Base-by-base conservation (phyloP, 2,797 vertebrate species). In the Meda fulgida region DNA sequence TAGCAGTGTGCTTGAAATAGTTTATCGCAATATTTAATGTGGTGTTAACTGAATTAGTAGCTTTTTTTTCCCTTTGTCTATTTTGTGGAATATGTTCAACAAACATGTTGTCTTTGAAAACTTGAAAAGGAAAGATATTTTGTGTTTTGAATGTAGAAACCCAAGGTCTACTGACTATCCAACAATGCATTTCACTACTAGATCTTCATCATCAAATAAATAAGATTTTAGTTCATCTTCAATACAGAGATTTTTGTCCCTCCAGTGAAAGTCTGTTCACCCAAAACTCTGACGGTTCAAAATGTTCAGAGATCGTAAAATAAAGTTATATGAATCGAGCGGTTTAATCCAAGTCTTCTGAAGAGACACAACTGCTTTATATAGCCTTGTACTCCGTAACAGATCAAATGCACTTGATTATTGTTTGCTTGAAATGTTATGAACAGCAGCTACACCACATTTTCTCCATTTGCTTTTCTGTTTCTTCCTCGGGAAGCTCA, bases 1-100 rank as follows among this genome's bases (percentile, higher is more conserved):
- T 55, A 77, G 10, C 26, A 16, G 23, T 29, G 23, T 6, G 36
- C 48, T n/a, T 31, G 11, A 77, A 69, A 55, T 77, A 66, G 29
- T 83, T 83, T 67, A 63, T 46, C 3, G 58, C 19, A 4, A 48
- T 14, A 73, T 73, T 29, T 36, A 80, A 78, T 60, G 13, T 19
- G 23, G 7, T 19, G 26, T 66, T 23, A 79, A 65, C 3, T 21
- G 2, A 66, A 66, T 13, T 66, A 31, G 19, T 8, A 9, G 21
- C 7, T 18, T 31, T 75, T 21, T 36, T 11, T n/a, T n/a, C n/a
- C 1, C 9, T 53, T 19, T 3, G 21, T 48, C 40, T 23, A n/a
- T 65, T 78, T 65, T 46, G 58, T 46, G 7, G 13, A 34, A 46
- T 67, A 26, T 19, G 14, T 70, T 40, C 21, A 26, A 36, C 18